Evolutionary conservation across 30 jellyfish, hydroid and myxozoan genomes (phyloP).

Genomic region (Turritopsis dohrnii): DNA sequence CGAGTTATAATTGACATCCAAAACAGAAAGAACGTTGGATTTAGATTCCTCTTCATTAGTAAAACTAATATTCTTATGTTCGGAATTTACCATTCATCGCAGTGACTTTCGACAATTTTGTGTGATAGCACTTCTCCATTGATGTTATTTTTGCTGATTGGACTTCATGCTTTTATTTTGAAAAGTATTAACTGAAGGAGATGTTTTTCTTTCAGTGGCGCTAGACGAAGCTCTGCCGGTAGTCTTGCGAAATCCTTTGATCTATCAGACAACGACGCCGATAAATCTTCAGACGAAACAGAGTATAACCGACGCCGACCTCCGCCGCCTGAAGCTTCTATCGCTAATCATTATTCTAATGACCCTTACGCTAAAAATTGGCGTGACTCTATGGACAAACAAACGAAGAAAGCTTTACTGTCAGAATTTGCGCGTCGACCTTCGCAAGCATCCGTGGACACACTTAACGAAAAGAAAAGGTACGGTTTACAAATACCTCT

Average conservation of each 20-base stretch:
- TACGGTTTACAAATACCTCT: too few species aligned
- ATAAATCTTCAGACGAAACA: slow-evolving; percentile 66
- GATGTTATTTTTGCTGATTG: too few species aligned
- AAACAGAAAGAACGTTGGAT: too few species aligned
- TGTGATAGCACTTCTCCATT: too few species aligned
- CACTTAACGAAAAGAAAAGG: slow-evolving; percentile 43
- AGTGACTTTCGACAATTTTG: too few species aligned
- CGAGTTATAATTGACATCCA: too few species aligned
- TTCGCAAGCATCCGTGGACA: slow-evolving; percentile 47
- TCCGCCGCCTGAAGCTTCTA: slow-evolving; percentile 62
- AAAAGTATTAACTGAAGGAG: background rate
- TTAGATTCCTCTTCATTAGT: too few species aligned
- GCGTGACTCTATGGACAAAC: slow-evolving; percentile 92
- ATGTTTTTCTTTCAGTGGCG: background rate
- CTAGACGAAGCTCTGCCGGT: slow-evolving; percentile 34
- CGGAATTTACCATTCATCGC: too few species aligned
- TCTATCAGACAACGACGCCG: slow-evolving; percentile 75
- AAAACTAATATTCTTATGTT: too few species aligned
- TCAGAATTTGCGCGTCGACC: slow-evolving; percentile 66
- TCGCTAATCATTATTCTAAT: slow-evolving; percentile 89
- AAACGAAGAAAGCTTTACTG: slow-evolving; percentile 70
- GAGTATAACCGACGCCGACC: slow-evolving; percentile 41
- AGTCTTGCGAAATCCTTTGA: slow-evolving; percentile 70
- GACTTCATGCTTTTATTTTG: too few species aligned
- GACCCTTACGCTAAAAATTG: slow-evolving; percentile 85